A percentile compares a stretch with the other conserved stretches of the same genome.
Evolutionary conservation across 2,888 invertebrate genomes (phyloP).

Genomic region (Cosmia trapezina): DNA sequence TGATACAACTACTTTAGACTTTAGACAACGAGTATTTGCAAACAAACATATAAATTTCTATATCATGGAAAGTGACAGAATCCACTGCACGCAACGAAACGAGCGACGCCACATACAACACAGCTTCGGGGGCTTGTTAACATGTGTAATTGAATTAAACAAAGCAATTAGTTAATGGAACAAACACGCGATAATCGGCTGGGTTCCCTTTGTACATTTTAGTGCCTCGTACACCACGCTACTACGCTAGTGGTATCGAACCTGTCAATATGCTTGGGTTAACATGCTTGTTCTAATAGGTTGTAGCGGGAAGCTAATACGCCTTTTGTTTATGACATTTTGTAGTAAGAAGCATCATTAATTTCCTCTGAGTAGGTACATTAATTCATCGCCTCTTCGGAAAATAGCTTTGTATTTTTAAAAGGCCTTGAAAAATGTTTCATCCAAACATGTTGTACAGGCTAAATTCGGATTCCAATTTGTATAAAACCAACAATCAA

Average conservation of each 20-base stretch:
- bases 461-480: conserved; percentile 44
- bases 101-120: conserved; percentile 26
- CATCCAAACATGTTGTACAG: conserved; percentile 47
- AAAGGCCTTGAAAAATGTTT: conserved; percentile 22
- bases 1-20: not conserved
- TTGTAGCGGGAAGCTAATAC: conserved; percentile 8
- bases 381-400: conserved; percentile 11
- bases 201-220: conserved; percentile 45
- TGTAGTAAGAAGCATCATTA: conserved; percentile 29
- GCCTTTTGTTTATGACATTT: conserved; percentile 6
- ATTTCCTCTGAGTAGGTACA: conserved; percentile 25
- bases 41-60: not conserved
- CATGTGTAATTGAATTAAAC: conserved; percentile 54
- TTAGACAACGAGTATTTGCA: not conserved
- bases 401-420: conserved; percentile 28
- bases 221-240: conserved; percentile 38
- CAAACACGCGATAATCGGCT: conserved; percentile 37
- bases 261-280: conserved; percentile 51
- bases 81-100: conserved; percentile 34
- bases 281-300: conserved; percentile 42
- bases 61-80: conserved; percentile 25
- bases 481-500: conserved; percentile 61
- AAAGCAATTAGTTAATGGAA: conserved; percentile 52
- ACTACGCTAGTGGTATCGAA: conserved; percentile 28
- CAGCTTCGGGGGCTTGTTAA: conserved; percentile 55